Evolutionary conservation across 2,113 vertebrate genomes (phyloP).

Genomic region (Barnardius zonarius): DNA sequence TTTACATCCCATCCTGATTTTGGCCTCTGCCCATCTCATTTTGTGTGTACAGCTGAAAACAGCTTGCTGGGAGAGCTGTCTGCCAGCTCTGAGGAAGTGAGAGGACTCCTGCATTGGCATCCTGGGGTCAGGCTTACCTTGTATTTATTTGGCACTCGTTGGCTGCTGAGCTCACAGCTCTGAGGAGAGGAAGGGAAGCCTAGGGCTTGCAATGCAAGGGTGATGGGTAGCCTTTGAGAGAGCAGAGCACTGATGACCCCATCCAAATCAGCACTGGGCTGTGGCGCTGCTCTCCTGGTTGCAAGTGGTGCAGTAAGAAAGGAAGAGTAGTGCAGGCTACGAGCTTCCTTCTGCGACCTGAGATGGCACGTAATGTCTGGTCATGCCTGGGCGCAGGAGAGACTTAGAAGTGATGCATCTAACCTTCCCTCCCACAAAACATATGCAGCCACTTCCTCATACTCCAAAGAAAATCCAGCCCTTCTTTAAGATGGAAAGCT

Average conservation of each 20-base stretch:
- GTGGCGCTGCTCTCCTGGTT: neutral
- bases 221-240: neutral
- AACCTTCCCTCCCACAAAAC: constrained; percentile 38
- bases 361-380: neutral
- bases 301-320: neutral
- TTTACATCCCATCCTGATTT: neutral
- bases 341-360: neutral
- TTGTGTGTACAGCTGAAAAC: neutral
- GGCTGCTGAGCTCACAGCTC: neutral
- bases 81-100: neutral
- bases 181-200: neutral
- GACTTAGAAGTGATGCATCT: neutral
- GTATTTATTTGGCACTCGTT: neutral
- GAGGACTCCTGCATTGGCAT: neutral
- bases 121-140: neutral
- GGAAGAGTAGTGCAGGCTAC: neutral
- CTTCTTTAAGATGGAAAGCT: constrained; percentile 45
- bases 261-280: neutral
- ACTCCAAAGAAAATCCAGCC: constrained; percentile 45
- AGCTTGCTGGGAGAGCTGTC: neutral
- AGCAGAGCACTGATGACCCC: neutral
- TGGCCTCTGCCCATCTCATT: neutral
- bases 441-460: constrained; percentile 53
- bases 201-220: neutral
- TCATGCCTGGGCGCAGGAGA: neutral